These are phyloP conservation scores for Ciconia nigra DNA, from an alignment of 2,797 vertebrate genomes.

Conservation along the genomic window DNA sequence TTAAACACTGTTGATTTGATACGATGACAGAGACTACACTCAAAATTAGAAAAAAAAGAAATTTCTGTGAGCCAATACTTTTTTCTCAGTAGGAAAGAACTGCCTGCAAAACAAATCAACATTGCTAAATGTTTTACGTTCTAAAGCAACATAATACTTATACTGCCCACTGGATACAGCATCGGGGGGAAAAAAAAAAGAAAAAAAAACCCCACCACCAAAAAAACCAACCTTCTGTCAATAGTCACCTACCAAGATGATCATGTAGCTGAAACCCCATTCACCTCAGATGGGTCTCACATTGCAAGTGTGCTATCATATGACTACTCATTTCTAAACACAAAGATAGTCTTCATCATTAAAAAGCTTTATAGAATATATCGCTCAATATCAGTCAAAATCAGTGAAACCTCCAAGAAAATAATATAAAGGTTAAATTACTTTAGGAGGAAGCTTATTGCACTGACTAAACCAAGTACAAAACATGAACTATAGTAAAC, in stretches of 20 bases:
- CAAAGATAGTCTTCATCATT: not conserved
- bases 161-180: not conserved
- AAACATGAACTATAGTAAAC: not conserved
- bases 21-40: rapidly evolving
- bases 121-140: not conserved
- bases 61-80: not conserved
- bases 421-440: not conserved
- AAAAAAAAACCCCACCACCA: not conserved
- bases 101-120: not conserved
- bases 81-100: not conserved
- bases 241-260: not conserved
- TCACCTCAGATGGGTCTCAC: not conserved
- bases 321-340: not conserved
- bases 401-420: not conserved
- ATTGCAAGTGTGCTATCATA: not conserved
- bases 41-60: not conserved
- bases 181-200: too few relatives aligned
- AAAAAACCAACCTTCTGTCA: not conserved
- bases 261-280: not conserved
- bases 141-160: not conserved
- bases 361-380: not conserved
- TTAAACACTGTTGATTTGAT: not conserved
- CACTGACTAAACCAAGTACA: not conserved
- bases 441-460: not conserved
- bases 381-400: not conserved